Base-by-base conservation (phyloP, 2,797 vertebrate species). In the Sebastes nivosus region DNA sequence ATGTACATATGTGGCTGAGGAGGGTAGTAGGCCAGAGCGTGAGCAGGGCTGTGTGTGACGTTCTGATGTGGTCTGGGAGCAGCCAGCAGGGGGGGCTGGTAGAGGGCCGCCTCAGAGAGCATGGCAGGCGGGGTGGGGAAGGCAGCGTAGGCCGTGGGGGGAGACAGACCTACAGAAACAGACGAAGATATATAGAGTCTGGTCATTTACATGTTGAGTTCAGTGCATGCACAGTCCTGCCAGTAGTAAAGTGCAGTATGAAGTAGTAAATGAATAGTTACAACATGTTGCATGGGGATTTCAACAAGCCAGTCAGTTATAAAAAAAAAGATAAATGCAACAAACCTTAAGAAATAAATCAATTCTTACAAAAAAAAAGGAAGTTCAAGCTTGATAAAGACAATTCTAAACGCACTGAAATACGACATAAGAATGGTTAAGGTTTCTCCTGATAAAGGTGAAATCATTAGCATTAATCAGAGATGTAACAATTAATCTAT, bases 1-100 rank as follows among this genome's bases (percentile, higher is more conserved):
- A 99, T 98, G 68, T 98, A 99, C 61, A 99, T 96, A 83, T 99
- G 98, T 38, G 97, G 96, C 55, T 98, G 97, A 20, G 97, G 96
- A 25, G 97, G 96, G 88, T 97, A 99, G 89, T 98, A 99, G 67
- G 98, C 96, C 87, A 99, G 94, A 60, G 97, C 2, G 24, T 96
- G 96, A 68, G 96, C 94, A 6, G 96, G 94, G 58, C 91, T 94
- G 52, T 96, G 95, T 13, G 94, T n/a, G 0, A 95, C 74, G 25
- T 94, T 93, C 83, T 96, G 97, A 29, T 96, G 93, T 1, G 96
- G 94, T 88, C 98, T 96, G 34, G 97, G 95, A 55, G 97, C 84
- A 7, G 98, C 96, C 92, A 99, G 87, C 73, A 99, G 95, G 71
- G 97, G 97, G 24, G 98, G 95, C 88, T 98, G 97, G 87, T 97